Conservation (phyloP, 2,888 invertebrate genomes). For the Teleogryllus oceanicus region DNA sequence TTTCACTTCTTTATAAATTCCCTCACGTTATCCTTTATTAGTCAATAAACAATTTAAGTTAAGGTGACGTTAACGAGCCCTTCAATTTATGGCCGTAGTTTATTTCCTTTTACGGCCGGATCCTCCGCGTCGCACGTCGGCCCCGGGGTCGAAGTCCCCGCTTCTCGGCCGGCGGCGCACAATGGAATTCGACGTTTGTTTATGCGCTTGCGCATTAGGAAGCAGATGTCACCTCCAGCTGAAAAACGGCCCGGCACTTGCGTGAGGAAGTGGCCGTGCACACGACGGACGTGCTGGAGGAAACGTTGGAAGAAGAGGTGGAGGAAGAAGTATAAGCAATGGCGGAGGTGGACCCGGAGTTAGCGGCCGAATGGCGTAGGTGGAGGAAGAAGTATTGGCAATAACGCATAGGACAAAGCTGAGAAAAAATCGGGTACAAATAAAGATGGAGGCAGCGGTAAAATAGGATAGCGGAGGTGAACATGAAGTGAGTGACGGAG, state of each 20-base stretch:
- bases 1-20: not conserved
- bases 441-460: too few species aligned
- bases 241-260: not conserved
- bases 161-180: not conserved
- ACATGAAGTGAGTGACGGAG: too few species aligned
- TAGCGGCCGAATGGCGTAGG: too few species aligned
- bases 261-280: not conserved
- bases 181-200: not conserved
- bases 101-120: not conserved
- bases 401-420: too few species aligned
- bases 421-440: too few species aligned
- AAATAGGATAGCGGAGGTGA: too few species aligned
- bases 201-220: not conserved
- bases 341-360: too few species aligned
- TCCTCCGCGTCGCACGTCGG: not conserved
- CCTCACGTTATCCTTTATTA: constrained; percentile 1
- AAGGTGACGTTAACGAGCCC: not conserved
- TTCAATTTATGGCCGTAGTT: not conserved
- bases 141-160: not conserved
- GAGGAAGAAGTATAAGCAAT: too few species aligned
- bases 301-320: too few species aligned
- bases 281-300: not conserved
- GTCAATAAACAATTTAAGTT: not conserved
- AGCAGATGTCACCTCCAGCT: constrained; percentile 5
- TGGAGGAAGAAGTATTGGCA: too few species aligned